phyloP scores from a whole-genome alignment of 1,140 invertebrate genomes.

The Belonocnema kinseyi region DNA sequence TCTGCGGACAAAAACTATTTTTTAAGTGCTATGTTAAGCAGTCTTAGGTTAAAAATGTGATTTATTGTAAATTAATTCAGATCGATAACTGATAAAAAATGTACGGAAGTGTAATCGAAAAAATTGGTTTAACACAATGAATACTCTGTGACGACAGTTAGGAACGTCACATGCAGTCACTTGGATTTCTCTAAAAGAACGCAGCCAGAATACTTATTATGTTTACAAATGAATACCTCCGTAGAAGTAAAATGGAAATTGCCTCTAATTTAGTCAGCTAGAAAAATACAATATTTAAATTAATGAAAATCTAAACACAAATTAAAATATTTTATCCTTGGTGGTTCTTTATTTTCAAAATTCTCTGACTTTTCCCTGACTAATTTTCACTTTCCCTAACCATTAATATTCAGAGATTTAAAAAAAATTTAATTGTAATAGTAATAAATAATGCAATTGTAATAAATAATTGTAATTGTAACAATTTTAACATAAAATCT shows the following conservation, averaged over 20 bases:
- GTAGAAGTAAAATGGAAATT: conserved; percentile 53
- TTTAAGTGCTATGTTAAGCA: neutral
- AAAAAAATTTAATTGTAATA: too few relatives aligned
- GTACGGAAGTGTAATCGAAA: conserved; percentile 27
- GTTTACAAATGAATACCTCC: conserved; percentile 39
- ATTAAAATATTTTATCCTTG: neutral
- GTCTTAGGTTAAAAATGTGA: too few relatives aligned
- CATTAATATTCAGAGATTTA: too few relatives aligned
- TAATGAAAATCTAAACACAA: conserved; percentile 19
- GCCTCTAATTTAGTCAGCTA: conserved; percentile 38
- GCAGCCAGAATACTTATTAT: conserved; percentile 46
- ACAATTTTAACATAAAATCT: too few relatives aligned
- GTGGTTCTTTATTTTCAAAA: too few relatives aligned
- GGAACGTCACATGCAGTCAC: conserved; percentile 15
- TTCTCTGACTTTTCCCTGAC: too few relatives aligned
- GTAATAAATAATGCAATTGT: too few relatives aligned
- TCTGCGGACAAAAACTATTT: neutral
- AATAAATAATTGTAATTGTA: too few relatives aligned
- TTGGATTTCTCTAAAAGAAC: conserved; percentile 44
- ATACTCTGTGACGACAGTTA: too few relatives aligned
- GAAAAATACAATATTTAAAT: conserved; percentile 40
- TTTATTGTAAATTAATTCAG: too few relatives aligned
- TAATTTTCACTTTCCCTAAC: too few relatives aligned
- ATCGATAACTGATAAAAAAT: neutral
- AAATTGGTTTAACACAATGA: too few relatives aligned